A percentile compares a stretch with the other conserved stretches of the same genome.
phyloP scores from a whole-genome alignment of 2,113 vertebrate species.

The Megaceryle maxima region DNA sequence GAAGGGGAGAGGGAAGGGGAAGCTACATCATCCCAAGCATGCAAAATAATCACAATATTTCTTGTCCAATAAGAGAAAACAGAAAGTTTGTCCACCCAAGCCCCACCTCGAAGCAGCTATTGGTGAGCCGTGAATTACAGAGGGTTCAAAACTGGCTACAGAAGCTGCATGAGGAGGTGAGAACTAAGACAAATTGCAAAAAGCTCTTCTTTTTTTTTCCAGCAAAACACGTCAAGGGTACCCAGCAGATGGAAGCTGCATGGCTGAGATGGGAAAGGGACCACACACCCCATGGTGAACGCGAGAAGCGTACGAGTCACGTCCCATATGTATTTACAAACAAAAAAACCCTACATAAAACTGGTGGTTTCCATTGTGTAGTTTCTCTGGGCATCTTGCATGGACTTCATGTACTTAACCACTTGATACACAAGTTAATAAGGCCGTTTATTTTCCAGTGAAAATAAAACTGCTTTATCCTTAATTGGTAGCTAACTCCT shows the following conservation, averaged over 20 bases:
- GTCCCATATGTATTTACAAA: too few relatives aligned
- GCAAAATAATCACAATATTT: background rate
- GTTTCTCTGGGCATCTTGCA: background rate
- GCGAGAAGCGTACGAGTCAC: background rate
- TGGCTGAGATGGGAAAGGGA: background rate
- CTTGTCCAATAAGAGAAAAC: background rate
- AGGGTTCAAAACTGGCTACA: background rate
- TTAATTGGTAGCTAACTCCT: background rate
- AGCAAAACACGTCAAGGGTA: background rate
- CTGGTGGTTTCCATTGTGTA: background rate
- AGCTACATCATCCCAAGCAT: background rate
- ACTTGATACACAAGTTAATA: background rate
- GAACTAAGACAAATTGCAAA: background rate
- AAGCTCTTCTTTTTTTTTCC: background rate
- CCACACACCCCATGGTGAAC: accelerated
- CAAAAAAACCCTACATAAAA: background rate
- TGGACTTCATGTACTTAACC: background rate
- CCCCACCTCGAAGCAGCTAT: background rate
- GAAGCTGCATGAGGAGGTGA: accelerated
- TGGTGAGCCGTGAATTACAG: background rate
- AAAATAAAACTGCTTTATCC: background rate
- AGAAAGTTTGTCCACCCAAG: background rate
- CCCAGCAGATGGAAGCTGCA: background rate
- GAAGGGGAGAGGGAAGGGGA: too few relatives aligned
- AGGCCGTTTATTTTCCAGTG: background rate